Evolutionary conservation across 2,113 vertebrate species (phyloP).

Genomic region (Calidris pugnax): DNA sequence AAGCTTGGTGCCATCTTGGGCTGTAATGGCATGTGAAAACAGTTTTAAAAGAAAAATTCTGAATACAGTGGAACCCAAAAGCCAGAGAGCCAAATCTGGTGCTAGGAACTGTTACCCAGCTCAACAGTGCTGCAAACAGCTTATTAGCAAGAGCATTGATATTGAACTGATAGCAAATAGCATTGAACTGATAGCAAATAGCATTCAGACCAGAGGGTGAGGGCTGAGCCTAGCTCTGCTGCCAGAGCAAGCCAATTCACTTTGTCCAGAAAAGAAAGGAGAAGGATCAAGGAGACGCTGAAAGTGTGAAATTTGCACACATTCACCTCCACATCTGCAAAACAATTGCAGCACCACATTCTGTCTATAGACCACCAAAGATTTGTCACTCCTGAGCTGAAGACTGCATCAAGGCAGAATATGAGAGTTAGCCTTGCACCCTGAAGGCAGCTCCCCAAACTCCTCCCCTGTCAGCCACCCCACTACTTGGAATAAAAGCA

Average conservation of each 20-base stretch:
- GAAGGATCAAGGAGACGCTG: neutral
- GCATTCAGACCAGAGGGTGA: neutral
- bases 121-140: neutral
- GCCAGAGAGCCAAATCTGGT: neutral
- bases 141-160: neutral
- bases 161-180: neutral
- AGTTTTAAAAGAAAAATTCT: neutral
- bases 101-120: neutral
- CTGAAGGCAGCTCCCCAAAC: rapidly evolving
- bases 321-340: neutral
- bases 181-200: neutral
- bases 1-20: neutral
- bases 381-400: neutral
- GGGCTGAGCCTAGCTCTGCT: neutral
- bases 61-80: neutral
- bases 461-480: neutral
- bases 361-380: neutral
- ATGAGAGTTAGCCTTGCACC: neutral
- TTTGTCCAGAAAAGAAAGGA: neutral
- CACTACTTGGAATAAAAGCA: neutral
- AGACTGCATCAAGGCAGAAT: neutral
- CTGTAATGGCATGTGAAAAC: neutral
- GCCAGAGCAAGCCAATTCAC: neutral
- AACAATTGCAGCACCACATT: neutral
- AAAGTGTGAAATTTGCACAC: neutral